Evolutionary conservation across 1,140 invertebrate species (phyloP).

Genomic region (Zaprionus vittiger): DNA sequence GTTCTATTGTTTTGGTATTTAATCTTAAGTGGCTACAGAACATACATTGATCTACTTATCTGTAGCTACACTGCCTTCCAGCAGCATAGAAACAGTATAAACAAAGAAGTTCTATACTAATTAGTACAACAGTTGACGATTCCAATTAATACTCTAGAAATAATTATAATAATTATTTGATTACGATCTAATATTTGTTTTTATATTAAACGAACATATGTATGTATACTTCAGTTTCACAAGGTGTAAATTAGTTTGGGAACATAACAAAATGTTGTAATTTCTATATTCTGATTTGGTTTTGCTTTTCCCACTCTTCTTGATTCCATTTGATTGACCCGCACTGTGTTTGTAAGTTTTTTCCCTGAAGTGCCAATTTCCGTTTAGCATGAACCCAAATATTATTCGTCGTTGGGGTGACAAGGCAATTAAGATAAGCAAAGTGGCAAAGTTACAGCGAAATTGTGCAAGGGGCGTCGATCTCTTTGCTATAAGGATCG

Average conservation of each 20-base stretch:
- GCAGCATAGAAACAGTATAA: background rate
- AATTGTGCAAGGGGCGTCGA: background rate
- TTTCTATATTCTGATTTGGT: background rate
- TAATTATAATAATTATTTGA: background rate
- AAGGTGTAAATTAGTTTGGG: background rate
- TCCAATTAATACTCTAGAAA: background rate
- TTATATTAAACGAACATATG: background rate
- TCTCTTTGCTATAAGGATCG: background rate
- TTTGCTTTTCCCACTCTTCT: background rate
- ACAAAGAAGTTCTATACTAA: background rate
- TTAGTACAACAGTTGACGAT: background rate
- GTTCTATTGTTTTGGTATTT: slow-evolving; percentile 32
- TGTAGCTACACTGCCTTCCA: slow-evolving; percentile 5
- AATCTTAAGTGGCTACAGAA: slow-evolving; percentile 34
- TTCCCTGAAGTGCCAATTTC: slow-evolving; percentile 26
- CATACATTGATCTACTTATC: background rate
- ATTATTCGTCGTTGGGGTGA: slow-evolving; percentile 3
- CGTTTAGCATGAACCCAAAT: slow-evolving; percentile 7
- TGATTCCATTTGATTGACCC: background rate
- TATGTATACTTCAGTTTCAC: background rate
- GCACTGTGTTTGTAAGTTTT: slow-evolving; percentile 22
- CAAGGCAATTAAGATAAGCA: slow-evolving; percentile 19
- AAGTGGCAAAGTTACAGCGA: slow-evolving; percentile 8
- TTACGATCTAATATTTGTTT: background rate
- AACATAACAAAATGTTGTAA: background rate